Evolutionary conservation across 2,113 vertebrate genomes (phyloP).

Genomic region (Varanus salvator): DNA sequence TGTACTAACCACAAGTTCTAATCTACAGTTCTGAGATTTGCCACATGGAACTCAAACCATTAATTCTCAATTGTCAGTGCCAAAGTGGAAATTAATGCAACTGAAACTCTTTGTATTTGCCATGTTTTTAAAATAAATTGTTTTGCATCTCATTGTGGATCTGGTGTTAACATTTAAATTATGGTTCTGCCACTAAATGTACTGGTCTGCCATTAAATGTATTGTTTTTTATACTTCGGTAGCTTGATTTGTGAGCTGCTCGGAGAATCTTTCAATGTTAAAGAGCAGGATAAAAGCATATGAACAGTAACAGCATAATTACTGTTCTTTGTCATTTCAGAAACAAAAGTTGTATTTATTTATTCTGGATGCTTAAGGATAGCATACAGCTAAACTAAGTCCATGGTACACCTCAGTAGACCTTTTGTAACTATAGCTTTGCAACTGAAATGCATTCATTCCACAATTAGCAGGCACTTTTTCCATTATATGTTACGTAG

Average conservation of each 20-base stretch:
- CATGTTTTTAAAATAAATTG: background rate
- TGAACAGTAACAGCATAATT: background rate
- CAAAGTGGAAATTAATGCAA: too few species aligned
- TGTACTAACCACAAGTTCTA: too few species aligned
- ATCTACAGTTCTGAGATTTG: too few species aligned
- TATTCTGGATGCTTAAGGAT: background rate
- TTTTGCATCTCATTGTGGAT: background rate
- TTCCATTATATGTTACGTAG: background rate
- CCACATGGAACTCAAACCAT: too few species aligned
- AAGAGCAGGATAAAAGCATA: background rate
- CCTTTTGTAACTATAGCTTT: background rate
- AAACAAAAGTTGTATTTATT: background rate
- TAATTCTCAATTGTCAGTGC: too few species aligned
- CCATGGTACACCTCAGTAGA: background rate
- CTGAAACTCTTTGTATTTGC: background rate
- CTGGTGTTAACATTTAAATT: background rate
- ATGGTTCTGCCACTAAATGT: background rate
- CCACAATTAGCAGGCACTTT: background rate
- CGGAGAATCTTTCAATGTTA: background rate
- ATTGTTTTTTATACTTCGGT: too few species aligned
- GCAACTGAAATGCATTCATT: conserved; percentile 13
- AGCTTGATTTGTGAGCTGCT: background rate
- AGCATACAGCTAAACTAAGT: background rate
- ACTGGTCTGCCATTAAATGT: background rate
- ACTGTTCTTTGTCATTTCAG: background rate